Conservation (phyloP, 1,140 invertebrate species). For the Drosophila kohkoa region DNA sequence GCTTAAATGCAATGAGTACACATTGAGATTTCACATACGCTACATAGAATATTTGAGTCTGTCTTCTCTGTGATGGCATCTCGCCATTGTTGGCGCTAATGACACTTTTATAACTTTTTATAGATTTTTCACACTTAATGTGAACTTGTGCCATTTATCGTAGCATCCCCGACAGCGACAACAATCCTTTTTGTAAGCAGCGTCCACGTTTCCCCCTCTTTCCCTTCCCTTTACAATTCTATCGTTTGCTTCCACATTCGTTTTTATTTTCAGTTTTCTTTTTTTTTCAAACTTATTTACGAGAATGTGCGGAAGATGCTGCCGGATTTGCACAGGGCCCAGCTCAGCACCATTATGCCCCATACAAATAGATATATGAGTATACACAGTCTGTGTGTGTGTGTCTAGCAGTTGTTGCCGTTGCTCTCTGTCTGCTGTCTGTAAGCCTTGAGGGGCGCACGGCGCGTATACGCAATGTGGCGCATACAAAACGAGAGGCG, state of each 20-base stretch:
- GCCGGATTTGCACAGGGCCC: conserved; percentile 59
- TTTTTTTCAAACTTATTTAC: conserved; percentile 70
- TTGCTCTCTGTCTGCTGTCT: conserved; percentile 34
- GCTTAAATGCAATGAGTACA: conserved; percentile 38
- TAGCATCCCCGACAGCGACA: conserved; percentile 54
- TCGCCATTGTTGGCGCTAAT: conserved; percentile 75
- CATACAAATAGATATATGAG: conserved; percentile 34
- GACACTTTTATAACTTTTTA: conserved; percentile 84
- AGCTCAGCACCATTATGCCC: conserved; percentile 31
- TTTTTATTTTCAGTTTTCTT: background rate
- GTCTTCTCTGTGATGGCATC: conserved; percentile 27
- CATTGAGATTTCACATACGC: conserved; percentile 8
- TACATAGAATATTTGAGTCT: background rate
- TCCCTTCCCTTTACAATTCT: conserved; percentile 10
- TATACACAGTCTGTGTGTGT: conserved; percentile 7
- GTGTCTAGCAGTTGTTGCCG: conserved; percentile 21
- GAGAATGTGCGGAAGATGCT: conserved; percentile 70
- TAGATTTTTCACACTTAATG: conserved; percentile 81
- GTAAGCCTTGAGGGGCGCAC: conserved; percentile 28
- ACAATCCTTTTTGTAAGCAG: conserved; percentile 76
- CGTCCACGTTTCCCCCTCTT: conserved; percentile 54
- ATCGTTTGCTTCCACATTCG: conserved; percentile 33
- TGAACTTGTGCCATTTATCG: conserved; percentile 76
- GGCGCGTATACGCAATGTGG: conserved; percentile 72
- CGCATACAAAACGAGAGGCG: conserved; percentile 65